A percentile compares a stretch with the other conserved stretches of the same genome.
These are phyloP conservation scores for Drosophila merina DNA, from an alignment of 2,888 invertebrate species.

Conservation along the genomic window DNA sequence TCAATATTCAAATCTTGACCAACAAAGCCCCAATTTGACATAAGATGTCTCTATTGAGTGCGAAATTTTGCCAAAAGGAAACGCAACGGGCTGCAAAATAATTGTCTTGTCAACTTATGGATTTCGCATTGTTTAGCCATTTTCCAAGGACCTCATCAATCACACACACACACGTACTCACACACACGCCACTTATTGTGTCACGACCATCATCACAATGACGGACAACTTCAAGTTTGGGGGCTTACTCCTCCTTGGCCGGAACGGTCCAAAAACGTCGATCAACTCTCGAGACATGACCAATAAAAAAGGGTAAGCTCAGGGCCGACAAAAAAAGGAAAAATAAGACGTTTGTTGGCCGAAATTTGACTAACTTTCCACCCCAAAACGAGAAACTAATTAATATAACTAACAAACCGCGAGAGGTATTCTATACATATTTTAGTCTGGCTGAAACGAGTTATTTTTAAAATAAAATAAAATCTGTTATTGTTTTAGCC, in stretches of 20 bases:
- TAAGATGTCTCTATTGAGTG: constrained; percentile 25
- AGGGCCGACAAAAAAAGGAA: constrained; percentile 5
- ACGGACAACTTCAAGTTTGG: constrained; percentile 51
- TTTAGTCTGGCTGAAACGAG: constrained; percentile 33
- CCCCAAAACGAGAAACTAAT: constrained; percentile 50
- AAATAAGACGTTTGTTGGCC: background rate
- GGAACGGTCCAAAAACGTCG: constrained; percentile 39
- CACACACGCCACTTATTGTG: constrained; percentile 33
- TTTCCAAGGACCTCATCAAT: constrained; percentile 42
- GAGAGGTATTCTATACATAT: background rate
- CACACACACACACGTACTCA: constrained; percentile 15
- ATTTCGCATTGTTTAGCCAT: constrained; percentile 43
- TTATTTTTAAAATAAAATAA: constrained; percentile 50
- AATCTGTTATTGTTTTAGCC: constrained; percentile 24
- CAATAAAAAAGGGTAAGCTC: constrained; percentile 49
- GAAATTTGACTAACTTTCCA: constrained; percentile 21
- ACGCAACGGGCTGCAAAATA: constrained; percentile 30
- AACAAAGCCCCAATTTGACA: background rate
- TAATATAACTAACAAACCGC: constrained; percentile 39
- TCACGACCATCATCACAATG: constrained; percentile 52
- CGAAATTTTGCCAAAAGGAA: background rate
- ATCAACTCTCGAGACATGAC: constrained; percentile 56
- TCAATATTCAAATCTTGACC: background rate
- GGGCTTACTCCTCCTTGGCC: background rate
- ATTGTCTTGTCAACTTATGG: constrained; percentile 47